Evolutionary conservation across 2,888 invertebrate genomes (phyloP).

Genomic region (Plebejus anna): DNA sequence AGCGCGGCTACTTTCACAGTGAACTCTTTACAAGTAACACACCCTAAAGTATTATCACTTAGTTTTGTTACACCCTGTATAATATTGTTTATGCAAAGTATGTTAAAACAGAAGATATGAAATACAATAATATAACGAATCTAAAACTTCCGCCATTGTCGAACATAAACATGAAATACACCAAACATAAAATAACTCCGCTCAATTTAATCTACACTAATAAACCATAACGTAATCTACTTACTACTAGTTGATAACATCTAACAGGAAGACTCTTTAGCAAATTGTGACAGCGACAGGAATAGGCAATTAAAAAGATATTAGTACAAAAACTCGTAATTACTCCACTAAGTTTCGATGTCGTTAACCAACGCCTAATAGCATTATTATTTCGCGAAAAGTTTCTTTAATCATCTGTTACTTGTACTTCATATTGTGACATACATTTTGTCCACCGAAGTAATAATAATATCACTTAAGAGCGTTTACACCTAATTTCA

Average conservation of each 20-base stretch:
- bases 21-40: too few relatives aligned
- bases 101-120: too few relatives aligned
- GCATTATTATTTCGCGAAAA: constrained; percentile 6
- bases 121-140: too few relatives aligned
- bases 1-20: too few relatives aligned
- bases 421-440: background rate
- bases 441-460: background rate
- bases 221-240: background rate
- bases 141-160: background rate
- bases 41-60: too few relatives aligned
- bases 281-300: constrained; percentile 16
- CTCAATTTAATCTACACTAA: background rate
- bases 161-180: background rate
- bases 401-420: constrained; percentile 17
- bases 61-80: too few relatives aligned
- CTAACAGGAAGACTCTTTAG: constrained; percentile 5
- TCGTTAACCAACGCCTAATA: constrained; percentile 13
- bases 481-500: too few relatives aligned
- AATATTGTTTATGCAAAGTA: too few relatives aligned
- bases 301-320: constrained; percentile 20
- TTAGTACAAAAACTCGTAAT: constrained; percentile 15
- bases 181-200: background rate
- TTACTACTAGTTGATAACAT: background rate
- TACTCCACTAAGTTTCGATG: constrained; percentile 10
- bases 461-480: too few relatives aligned